Conservation (phyloP, 2,113 vertebrate genomes). For the Oryzias javanicus region DNA sequence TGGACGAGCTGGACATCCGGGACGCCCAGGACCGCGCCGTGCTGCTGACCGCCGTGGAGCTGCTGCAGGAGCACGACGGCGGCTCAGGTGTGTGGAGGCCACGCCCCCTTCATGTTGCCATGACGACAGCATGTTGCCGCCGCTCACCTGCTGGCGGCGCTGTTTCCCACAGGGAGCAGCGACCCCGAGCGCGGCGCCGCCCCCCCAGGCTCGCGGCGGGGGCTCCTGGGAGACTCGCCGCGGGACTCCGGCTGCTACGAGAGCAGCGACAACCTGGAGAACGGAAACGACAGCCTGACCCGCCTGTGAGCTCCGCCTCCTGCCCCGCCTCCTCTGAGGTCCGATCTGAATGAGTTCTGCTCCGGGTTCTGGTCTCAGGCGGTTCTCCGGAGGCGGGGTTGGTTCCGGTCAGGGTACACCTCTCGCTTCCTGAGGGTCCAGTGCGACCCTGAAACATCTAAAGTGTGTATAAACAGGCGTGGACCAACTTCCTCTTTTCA, state of each 20-base stretch:
- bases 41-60: slow-evolving; percentile 92
- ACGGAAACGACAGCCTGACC: slow-evolving; percentile 80
- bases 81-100: slow-evolving; percentile 47
- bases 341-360: no score
- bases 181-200: slow-evolving; percentile 77
- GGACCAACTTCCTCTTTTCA: no score
- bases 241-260: slow-evolving; percentile 97
- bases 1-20: slow-evolving; percentile 92
- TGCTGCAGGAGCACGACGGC: slow-evolving; percentile 96
- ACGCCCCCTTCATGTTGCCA: no score
- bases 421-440: no score
- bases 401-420: no score
- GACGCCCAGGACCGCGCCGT: slow-evolving; percentile 91
- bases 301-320: slow-evolving; percentile 51
- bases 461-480: no score
- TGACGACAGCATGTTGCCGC: not conserved
- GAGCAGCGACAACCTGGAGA: slow-evolving; percentile 93
- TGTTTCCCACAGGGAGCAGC: slow-evolving; percentile 85
- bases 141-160: slow-evolving; percentile 30
- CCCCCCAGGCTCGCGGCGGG: slow-evolving; percentile 81
- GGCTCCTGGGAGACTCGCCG: slow-evolving; percentile 82
- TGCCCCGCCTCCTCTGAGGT: slow-evolving; percentile 21
- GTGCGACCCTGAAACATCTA: no score
- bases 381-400: no score
- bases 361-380: no score